phyloP scores from a whole-genome alignment of 2,113 vertebrate species.

The Petaurus breviceps region DNA sequence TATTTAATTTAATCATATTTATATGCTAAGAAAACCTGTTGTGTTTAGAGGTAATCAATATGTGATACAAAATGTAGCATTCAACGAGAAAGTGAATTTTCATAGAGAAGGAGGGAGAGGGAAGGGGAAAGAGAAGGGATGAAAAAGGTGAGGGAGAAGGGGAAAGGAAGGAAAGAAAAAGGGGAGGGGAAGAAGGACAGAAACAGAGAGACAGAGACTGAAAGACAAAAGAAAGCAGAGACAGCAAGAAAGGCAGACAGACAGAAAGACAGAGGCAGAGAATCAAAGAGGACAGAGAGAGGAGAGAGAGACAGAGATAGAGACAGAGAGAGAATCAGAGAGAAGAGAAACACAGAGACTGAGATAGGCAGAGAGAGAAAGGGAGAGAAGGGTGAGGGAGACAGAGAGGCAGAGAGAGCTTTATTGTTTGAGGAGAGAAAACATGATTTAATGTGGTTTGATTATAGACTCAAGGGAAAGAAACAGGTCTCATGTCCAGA shows the following conservation, averaged over 20 bases:
- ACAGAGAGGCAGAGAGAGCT: not conserved
- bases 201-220: not conserved
- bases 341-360: too few species aligned
- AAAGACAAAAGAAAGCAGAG: not conserved
- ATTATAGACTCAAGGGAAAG: not conserved
- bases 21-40: conserved; percentile 19
- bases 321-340: too few species aligned
- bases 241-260: too few species aligned
- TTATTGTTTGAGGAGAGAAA: not conserved
- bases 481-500: not conserved
- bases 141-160: not conserved
- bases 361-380: not conserved
- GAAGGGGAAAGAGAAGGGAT: not conserved
- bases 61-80: not conserved
- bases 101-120: not conserved
- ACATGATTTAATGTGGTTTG: not conserved
- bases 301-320: not conserved
- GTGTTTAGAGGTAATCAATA: not conserved
- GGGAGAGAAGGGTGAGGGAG: not conserved
- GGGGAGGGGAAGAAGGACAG: not conserved
- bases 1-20: not conserved
- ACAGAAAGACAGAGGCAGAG: too few species aligned
- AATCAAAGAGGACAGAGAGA: not conserved
- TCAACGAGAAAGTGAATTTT: not conserved
- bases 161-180: not conserved